Base-by-base conservation (phyloP, 2,113 vertebrate genomes). In the Pitta sordida region DNA sequence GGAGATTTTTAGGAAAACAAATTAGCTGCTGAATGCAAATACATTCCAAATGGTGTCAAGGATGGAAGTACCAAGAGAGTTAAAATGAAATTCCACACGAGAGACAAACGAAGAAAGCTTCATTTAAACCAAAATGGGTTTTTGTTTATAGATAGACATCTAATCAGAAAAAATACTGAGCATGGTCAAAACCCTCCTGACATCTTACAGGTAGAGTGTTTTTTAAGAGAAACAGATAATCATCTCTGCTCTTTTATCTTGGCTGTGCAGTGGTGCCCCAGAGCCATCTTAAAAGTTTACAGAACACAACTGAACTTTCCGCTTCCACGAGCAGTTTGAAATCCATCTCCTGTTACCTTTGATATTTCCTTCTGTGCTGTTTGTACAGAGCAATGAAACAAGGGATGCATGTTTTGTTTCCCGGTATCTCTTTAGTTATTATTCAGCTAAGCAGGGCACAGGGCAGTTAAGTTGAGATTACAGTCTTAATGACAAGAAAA, bases 211-310 rank as follows among this genome's bases (percentile, higher is more conserved):
- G 84, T 56, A 19, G n/a, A 43, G 15, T 5, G 30, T 74, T 88
- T 58, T 91, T 86, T 82, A 49, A 88, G 84, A 39, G 74, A 69
- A 79, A 21, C 20, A 93, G 83, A 93, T 86, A 80, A 93, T 91
- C n/a, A 94, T 84, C 76, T 56, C 58, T 82, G 16, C 69, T 82
- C 86, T 95, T 96, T 97, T 88, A 96, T 97, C 96, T 95, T 39
- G 16, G 29, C 30, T 89, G 62, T 83, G 86, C 94, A 95, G 86
- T 14, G 53, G 32, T 96, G 91, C 94, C 96, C 93, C 79, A 83
- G 82, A 96, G 96, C 86, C 82, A 88, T 15, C 73, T 53, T 56
- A 75, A 19, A 95, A 95, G 82, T 92, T 92, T 83, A 55, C 67
- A 88, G 94, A 79, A 24, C 56, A 30, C 48, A 10, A 7, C 29